Evolutionary conservation across 92 coral and sea anemone genomes (phyloP).

Genomic region (Paramuricea clavata): DNA sequence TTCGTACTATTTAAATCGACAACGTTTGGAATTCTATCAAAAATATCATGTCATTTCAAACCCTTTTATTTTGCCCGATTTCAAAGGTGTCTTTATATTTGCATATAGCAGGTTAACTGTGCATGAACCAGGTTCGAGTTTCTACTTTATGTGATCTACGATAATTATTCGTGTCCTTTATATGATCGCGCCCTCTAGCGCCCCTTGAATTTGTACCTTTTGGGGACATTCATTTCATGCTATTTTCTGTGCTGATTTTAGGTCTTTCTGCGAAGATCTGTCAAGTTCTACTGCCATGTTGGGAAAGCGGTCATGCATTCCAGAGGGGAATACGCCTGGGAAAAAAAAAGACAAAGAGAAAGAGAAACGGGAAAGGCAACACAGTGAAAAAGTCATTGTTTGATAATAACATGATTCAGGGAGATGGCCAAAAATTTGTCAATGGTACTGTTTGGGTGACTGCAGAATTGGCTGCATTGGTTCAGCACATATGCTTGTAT

Average conservation of each 20-base stretch:
- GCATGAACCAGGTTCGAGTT: not conserved
- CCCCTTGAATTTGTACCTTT: not conserved
- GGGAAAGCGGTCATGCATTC: constrained; percentile 16
- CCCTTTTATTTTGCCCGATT: not conserved
- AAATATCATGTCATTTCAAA: no score
- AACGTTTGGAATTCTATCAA: no score
- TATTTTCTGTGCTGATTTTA: no score
- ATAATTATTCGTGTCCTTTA: not conserved
- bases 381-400: not conserved
- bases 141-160: not conserved
- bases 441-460: constrained; percentile 21
- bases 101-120: not conserved
- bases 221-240: not conserved
- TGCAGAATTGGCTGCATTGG: constrained; percentile 44
- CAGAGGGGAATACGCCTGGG: constrained; percentile 55
- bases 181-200: not conserved
- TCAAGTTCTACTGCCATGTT: not conserved
- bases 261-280: not conserved
- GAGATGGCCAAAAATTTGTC: not conserved
- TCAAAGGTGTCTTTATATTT: not conserved
- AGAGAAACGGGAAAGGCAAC: no score
- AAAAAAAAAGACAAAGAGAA: constrained; percentile 34
- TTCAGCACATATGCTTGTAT: constrained; percentile 59
- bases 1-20: no score
- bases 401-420: not conserved